Percentiles rank a stretch among this genome's conserved stretches.
Evolutionary conservation across 2,888 invertebrate genomes (phyloP).

Genomic region (Papilio gigon): DNA sequence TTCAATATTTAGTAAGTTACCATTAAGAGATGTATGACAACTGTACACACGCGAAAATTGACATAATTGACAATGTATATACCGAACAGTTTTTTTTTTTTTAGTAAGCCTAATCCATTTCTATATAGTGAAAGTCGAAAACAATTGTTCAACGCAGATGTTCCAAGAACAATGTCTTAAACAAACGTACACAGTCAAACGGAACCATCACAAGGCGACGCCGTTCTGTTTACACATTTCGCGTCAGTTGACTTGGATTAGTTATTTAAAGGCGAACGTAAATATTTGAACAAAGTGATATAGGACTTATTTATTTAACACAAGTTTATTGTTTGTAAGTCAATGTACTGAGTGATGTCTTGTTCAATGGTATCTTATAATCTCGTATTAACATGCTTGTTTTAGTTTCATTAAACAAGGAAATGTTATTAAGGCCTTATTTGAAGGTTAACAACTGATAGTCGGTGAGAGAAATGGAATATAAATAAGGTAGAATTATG

Average conservation of each 20-base stretch:
- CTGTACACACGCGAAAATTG: no score
- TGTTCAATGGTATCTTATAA: slow-evolving; percentile 13
- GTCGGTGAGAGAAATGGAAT: no score
- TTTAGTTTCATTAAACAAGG: background rate
- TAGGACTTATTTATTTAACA: slow-evolving; percentile 32
- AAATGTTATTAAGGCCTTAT: no score
- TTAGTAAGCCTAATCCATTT: background rate
- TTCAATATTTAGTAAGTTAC: no score
- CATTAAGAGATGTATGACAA: no score
- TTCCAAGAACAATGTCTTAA: slow-evolving; percentile 36
- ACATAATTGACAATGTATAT: no score
- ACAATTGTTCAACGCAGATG: slow-evolving; percentile 39
- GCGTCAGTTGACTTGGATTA: slow-evolving; percentile 38
- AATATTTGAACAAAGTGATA: slow-evolving; percentile 38
- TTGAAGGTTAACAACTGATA: no score
- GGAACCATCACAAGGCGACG: slow-evolving; percentile 17
- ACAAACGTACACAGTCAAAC: slow-evolving; percentile 36
- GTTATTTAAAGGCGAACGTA: slow-evolving; percentile 25
- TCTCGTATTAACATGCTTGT: background rate
- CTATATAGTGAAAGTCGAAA: background rate
- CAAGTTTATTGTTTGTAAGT: slow-evolving; percentile 34
- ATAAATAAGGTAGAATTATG: no score
- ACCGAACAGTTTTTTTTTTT: no score
- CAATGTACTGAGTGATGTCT: slow-evolving; percentile 17
- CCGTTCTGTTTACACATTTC: slow-evolving; percentile 34